Evolutionary conservation across 2,113 vertebrate species (phyloP).

Genomic region (Rostratula benghalensis): DNA sequence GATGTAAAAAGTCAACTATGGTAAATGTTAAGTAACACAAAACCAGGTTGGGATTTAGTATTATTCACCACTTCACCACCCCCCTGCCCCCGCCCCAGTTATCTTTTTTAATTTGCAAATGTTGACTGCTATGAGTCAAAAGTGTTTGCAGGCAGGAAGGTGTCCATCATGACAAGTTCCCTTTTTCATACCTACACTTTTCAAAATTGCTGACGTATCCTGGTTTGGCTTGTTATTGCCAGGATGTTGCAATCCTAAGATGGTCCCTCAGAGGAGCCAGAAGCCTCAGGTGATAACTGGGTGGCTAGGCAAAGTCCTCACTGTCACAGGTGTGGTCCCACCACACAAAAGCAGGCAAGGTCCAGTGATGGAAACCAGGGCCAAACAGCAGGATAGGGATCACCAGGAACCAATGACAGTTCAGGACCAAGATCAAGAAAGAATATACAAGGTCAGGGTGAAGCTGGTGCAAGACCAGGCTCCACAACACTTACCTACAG

Average conservation of each 20-base stretch:
- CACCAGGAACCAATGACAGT: background rate
- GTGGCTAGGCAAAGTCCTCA: background rate
- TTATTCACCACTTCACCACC: no score
- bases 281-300: accelerated
- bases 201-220: background rate
- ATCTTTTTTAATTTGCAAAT: background rate
- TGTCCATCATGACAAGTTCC: background rate
- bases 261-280: accelerated
- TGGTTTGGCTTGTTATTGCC: background rate
- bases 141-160: background rate
- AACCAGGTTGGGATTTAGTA: background rate
- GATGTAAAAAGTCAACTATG: background rate
- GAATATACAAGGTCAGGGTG: no score
- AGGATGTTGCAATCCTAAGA: accelerated
- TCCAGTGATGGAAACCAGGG: background rate
- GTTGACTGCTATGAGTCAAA: background rate
- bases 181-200: background rate
- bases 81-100: no score
- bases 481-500: background rate
- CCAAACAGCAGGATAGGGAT: background rate
- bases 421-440: background rate
- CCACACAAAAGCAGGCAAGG: accelerated
- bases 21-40: background rate
- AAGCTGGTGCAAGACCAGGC: background rate
- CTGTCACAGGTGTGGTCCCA: accelerated